Conservation (phyloP, 2,888 invertebrate genomes). For the Notodonta ziczac region DNA sequence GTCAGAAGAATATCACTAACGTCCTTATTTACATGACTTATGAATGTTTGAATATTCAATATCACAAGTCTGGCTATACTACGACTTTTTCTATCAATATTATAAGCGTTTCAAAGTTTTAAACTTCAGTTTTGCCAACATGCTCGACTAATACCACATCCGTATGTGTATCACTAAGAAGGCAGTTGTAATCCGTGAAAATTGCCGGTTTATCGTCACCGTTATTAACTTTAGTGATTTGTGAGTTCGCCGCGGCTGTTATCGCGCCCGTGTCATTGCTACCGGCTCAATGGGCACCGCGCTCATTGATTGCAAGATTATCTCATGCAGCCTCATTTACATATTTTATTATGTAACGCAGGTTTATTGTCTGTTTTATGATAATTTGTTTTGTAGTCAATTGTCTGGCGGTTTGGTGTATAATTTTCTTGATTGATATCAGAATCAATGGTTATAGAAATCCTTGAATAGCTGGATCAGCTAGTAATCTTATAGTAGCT, state of each 20-base stretch:
- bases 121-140: neutral
- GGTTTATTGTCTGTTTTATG: neutral
- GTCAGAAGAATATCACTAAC: too few relatives aligned
- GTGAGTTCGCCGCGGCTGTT: conserved; percentile 37
- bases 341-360: neutral
- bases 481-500: too few relatives aligned
- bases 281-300: conserved; percentile 30
- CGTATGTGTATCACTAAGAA: conserved; percentile 43
- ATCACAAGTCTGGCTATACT: too few relatives aligned
- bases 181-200: conserved; percentile 61
- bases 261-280: conserved; percentile 34
- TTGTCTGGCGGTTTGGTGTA: too few relatives aligned
- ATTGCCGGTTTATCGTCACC: conserved; percentile 59
- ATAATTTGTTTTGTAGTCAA: neutral
- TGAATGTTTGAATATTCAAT: too few relatives aligned
- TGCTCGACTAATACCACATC: conserved; percentile 19
- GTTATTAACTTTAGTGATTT: conserved; percentile 47
- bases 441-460: too few relatives aligned
- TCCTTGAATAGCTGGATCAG: too few relatives aligned
- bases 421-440: too few relatives aligned
- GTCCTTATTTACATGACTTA: too few relatives aligned
- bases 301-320: conserved; percentile 24
- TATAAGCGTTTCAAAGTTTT: too few relatives aligned
- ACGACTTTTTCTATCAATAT: too few relatives aligned
- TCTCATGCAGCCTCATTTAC: conserved; percentile 27